These are phyloP conservation scores for Cyclina sinensis DNA, from an alignment of 1,140 invertebrate species.

Conservation along the genomic window DNA sequence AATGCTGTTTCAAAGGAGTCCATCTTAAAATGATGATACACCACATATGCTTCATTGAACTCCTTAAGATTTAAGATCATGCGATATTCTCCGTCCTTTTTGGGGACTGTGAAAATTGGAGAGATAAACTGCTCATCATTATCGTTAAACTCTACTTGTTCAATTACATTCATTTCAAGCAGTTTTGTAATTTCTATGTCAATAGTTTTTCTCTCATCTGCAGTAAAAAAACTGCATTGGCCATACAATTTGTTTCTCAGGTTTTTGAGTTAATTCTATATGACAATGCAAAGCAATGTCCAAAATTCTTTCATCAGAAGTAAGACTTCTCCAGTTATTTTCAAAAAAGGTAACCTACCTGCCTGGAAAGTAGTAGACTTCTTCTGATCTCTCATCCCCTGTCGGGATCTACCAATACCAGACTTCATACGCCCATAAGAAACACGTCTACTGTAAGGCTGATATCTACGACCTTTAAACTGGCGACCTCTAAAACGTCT, in stretches of 20 bases:
- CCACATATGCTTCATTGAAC: too few species aligned
- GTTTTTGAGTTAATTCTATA: constrained; percentile 43
- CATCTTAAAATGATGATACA: too few species aligned
- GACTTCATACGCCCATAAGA: too few species aligned
- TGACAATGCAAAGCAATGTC: constrained; percentile 43
- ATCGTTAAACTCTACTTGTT: background rate
- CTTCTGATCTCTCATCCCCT: background rate
- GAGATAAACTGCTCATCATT: constrained; percentile 29
- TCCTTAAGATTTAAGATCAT: too few species aligned
- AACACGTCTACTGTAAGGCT: background rate
- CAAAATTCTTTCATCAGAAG: constrained; percentile 30
- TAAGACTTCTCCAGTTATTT: background rate
- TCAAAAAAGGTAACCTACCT: background rate
- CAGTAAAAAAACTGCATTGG: background rate
- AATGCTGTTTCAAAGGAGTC: constrained; percentile 46
- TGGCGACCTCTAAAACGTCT: background rate
- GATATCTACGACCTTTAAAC: background rate
- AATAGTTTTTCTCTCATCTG: constrained; percentile 28
- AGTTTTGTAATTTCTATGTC: constrained; percentile 43
- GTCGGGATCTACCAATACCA: too few species aligned
- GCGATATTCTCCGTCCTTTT: constrained; percentile 46
- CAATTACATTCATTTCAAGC: constrained; percentile 22
- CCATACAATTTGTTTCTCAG: background rate
- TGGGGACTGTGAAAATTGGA: constrained; percentile 22
- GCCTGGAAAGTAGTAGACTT: background rate